Base-by-base conservation (phyloP, 1,140 invertebrate species). In the Euura saliciscinereae region DNA sequence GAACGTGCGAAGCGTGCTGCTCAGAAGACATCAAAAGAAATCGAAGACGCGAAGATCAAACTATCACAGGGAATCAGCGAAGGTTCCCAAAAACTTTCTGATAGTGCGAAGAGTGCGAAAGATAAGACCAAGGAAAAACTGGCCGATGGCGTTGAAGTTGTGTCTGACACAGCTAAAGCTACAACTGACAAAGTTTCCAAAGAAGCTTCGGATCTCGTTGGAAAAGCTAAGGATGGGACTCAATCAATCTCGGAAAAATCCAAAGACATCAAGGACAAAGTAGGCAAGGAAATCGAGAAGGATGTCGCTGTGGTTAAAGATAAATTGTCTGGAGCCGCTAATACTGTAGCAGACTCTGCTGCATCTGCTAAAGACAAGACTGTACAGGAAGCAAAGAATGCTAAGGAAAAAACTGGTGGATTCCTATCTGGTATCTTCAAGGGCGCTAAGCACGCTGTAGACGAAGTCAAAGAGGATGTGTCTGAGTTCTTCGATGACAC, bases 181-280 rank as follows among this genome's bases (percentile, higher is more conserved):
- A 72, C 66, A 69, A 8, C 64, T 2, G 65, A 45, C 10, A 69
- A 69, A 45, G 68, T 45, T 43, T 7, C 43, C 0, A 69, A 69
- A 6, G 68, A 45, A 43, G 43, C 68, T 45, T 42, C 68, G 0
- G 66, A 43, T 8, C 4, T 44, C 2, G 51, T 71, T 43, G 73
- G 1, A 8, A 65, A 42, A 7, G 43, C 44, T 4, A 69, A 69
- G 45, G 43, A 69, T 51, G 68, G 8, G 6, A 13, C 68, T 7
- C 11, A 69, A 69, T 44, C 42, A 10, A 44, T 69, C 11, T 11
- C 68, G 10, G 43, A 73, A 13, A 46, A 69, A 6, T 65, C 64
- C 0, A 74, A 74, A 43, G 80, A 78, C 6, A 45, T 59, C 0
- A 74, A 69, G 7, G 75, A 71, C 0, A 78, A 79, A 2, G 2